phyloP scores from a whole-genome alignment of 2,797 vertebrate species.

The Aotus griseimembra region DNA sequence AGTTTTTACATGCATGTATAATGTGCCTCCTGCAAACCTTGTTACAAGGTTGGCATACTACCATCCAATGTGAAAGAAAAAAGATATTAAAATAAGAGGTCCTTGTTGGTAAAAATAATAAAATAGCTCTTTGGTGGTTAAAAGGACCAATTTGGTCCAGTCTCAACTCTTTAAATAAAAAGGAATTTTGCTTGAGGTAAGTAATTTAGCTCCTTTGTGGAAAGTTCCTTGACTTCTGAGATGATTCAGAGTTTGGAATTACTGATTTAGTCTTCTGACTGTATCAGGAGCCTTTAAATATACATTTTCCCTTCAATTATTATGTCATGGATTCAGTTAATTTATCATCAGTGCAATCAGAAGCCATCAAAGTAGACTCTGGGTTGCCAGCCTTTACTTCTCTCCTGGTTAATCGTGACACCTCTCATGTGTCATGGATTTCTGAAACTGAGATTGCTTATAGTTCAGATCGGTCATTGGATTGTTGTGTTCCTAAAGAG shows the following conservation, averaged over 20 bases:
- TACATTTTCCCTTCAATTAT: slow-evolving; percentile 46
- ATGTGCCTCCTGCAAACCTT: background rate
- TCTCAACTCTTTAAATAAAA: background rate
- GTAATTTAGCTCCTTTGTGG: slow-evolving; percentile 20
- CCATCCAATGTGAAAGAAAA: background rate
- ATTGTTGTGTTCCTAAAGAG: background rate
- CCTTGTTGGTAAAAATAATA: background rate
- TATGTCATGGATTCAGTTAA: slow-evolving; percentile 53
- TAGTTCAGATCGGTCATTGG: background rate
- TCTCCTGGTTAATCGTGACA: slow-evolving; percentile 10
- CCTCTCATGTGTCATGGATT: background rate
- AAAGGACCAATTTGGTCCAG: background rate
- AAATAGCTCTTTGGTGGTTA: background rate
- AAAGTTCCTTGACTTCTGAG: slow-evolving; percentile 41
- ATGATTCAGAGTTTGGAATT: slow-evolving; percentile 50
- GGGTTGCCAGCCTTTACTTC: background rate
- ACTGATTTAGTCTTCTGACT: slow-evolving; percentile 28
- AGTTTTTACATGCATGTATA: background rate
- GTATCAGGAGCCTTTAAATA: slow-evolving; percentile 60
- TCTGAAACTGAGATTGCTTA: background rate
- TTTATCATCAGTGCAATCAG: slow-evolving; percentile 4
- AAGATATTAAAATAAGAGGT: background rate
- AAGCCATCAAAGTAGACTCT: slow-evolving; percentile 5
- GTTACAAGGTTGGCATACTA: background rate
- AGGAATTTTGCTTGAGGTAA: slow-evolving; percentile 28